Percentiles rank a stretch among this genome's conserved stretches.
Conservation (phyloP, 2,888 invertebrate genomes). For the Oxytorus armatus region DNA sequence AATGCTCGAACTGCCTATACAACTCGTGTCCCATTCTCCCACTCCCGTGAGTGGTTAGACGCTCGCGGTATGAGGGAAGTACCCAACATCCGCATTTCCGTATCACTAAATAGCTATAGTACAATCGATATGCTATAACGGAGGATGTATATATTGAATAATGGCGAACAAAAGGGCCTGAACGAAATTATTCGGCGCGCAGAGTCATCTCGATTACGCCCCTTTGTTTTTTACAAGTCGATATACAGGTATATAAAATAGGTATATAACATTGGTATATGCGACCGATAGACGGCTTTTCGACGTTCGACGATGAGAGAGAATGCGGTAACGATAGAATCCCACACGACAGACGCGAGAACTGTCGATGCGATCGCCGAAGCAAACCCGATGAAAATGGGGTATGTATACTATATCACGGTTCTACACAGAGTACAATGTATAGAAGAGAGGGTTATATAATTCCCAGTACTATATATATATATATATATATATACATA, state of each 20-base stretch:
- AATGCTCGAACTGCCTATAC: slow-evolving; percentile 50
- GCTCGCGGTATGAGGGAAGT: slow-evolving; percentile 1
- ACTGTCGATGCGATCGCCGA: slow-evolving; percentile 8
- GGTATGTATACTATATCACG: not conserved
- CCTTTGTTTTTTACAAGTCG: slow-evolving; percentile 1
- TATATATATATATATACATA: too few species aligned
- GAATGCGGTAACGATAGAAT: not conserved
- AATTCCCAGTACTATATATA: slow-evolving; percentile 5
- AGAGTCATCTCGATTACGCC: not conserved
- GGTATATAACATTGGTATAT: not conserved
- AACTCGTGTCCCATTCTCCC: slow-evolving; percentile 31
- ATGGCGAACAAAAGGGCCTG: slow-evolving; percentile 4
- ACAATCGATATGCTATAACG: not conserved
- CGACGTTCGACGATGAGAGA: slow-evolving; percentile 1
- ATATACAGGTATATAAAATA: not conserved
- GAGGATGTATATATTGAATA: not conserved
- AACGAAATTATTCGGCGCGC: not conserved
- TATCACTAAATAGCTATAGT: not conserved
- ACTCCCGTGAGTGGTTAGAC: slow-evolving; percentile 24
- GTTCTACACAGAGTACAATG: not conserved
- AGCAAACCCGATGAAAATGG: not conserved
- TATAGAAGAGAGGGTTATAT: not conserved
- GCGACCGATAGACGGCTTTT: slow-evolving; percentile 10
- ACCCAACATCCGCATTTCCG: slow-evolving; percentile 19
- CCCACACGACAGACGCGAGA: slow-evolving; percentile 6